These are phyloP conservation scores for Boulengeromyrus knoepffleri DNA, from an alignment of 2,113 vertebrate species.

Conservation along the genomic window DNA sequence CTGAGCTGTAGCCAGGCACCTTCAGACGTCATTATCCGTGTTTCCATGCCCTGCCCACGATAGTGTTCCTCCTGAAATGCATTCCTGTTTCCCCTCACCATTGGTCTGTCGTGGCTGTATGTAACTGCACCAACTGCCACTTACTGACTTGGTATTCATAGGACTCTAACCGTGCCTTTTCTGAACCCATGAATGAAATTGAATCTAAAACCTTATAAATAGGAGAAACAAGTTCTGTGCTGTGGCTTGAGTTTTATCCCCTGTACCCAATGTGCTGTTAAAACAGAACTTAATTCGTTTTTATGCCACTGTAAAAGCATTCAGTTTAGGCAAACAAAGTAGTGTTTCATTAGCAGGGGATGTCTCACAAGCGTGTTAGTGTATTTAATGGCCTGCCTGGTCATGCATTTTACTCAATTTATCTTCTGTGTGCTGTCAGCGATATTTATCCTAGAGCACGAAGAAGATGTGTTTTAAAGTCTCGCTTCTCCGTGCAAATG, in stretches of 20 bases:
- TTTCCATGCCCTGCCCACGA: neutral
- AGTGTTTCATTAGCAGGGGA: constrained; percentile 33
- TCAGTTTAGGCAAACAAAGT: constrained; percentile 36
- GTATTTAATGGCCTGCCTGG: constrained; percentile 33
- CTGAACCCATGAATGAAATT: neutral
- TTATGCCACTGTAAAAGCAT: constrained; percentile 28
- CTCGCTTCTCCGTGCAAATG: neutral
- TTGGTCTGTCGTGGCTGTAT: neutral
- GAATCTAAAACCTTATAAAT: neutral
- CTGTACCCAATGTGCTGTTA: neutral
- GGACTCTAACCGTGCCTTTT: neutral
- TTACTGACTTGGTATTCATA: neutral
- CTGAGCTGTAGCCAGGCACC: neutral
- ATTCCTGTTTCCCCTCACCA: neutral
- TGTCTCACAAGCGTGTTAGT: constrained; percentile 22
- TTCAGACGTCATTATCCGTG: neutral
- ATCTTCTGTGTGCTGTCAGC: constrained; percentile 28
- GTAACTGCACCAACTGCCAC: neutral
- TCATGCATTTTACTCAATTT: constrained; percentile 44
- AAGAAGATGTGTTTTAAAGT: neutral
- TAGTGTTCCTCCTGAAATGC: neutral
- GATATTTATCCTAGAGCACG: constrained; percentile 25
- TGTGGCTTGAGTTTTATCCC: constrained; percentile 17
- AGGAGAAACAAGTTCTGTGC: neutral
- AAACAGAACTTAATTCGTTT: constrained; percentile 35